phyloP scores from a whole-genome alignment of 64 coral and sea anemone species.

The Dendrophyllia cribrosa region DNA sequence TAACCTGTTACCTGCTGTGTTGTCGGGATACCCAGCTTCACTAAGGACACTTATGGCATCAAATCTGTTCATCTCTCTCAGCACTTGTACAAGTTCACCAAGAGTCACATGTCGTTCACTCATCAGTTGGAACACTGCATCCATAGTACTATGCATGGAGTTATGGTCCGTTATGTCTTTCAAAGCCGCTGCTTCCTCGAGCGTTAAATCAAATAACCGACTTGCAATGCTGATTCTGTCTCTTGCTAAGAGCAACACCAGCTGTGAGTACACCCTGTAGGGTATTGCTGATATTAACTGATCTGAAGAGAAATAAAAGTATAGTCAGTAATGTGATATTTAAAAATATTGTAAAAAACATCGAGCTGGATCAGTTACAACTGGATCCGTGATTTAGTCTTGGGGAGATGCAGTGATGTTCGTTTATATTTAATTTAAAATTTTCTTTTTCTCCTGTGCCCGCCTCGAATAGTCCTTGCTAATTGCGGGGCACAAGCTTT shows the following conservation, averaged over 20 bases:
- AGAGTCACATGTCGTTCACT: not conserved
- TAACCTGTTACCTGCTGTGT: not conserved
- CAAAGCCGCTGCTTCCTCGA: constrained; percentile 1
- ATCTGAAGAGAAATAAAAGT: constrained; percentile 3
- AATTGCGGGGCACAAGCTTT: no score
- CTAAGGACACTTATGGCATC: constrained; percentile 29
- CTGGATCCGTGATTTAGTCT: no score
- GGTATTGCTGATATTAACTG: constrained; percentile 19
- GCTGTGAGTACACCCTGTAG: not conserved
- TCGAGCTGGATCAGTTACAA: no score
- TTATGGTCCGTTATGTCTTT: not conserved
- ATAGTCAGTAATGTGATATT: not conserved
- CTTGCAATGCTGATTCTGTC: constrained; percentile 4
- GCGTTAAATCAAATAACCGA: not conserved
- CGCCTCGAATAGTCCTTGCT: no score
- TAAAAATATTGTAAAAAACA: no score
- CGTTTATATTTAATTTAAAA: no score
- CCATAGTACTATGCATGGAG: not conserved
- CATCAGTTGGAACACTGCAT: constrained; percentile 13
- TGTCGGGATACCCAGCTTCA: constrained; percentile 36
- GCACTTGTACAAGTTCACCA: constrained; percentile 5
- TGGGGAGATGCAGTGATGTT: no score
- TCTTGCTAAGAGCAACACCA: not conserved
- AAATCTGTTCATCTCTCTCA: constrained; percentile 3
- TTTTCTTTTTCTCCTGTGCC: no score